Evolutionary conservation across 2,113 vertebrate genomes (phyloP).

Genomic region (Polyodon spathula): DNA sequence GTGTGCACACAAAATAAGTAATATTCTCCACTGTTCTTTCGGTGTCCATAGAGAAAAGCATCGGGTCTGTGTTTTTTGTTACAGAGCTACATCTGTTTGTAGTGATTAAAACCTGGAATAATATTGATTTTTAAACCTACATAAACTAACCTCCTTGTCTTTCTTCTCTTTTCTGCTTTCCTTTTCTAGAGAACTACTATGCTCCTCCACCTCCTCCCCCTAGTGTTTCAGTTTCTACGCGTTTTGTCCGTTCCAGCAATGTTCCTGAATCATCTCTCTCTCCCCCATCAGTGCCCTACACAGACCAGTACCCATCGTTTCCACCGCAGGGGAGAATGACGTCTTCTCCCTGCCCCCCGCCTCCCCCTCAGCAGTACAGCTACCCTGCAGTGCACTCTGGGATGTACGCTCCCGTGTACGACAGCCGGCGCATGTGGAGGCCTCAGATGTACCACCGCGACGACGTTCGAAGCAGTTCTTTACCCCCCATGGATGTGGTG

Average conservation of each 20-base stretch:
- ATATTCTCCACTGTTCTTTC: too few relatives aligned
- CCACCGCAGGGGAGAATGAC: conserved; percentile 73
- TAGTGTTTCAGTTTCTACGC: conserved; percentile 69
- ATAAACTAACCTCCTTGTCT: background rate
- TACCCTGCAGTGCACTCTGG: conserved; percentile 70
- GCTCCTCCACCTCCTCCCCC: conserved; percentile 70
- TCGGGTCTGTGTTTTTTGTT: too few relatives aligned
- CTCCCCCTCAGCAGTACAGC: conserved; percentile 71
- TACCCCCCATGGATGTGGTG: conserved; percentile 87
- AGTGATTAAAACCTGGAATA: background rate
- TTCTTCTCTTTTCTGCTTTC: conserved; percentile 25
- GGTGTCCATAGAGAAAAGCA: too few relatives aligned
- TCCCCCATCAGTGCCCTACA: conserved; percentile 69
- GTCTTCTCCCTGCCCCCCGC: conserved; percentile 64
- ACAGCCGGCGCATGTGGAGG: conserved; percentile 89
- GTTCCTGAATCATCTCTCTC: conserved; percentile 79
- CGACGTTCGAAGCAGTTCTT: conserved; percentile 87
- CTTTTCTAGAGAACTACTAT: conserved; percentile 72
- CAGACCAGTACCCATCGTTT: conserved; percentile 64
- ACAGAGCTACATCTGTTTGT: too few relatives aligned
- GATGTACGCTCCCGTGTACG: conserved; percentile 86
- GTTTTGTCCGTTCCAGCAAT: conserved; percentile 78
- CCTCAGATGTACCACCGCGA: conserved; percentile 89
- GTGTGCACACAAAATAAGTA: too few relatives aligned
- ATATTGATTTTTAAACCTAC: background rate